Evolutionary conservation across 2,797 vertebrate species (phyloP).

Genomic region (Gallinago nigripennis): DNA sequence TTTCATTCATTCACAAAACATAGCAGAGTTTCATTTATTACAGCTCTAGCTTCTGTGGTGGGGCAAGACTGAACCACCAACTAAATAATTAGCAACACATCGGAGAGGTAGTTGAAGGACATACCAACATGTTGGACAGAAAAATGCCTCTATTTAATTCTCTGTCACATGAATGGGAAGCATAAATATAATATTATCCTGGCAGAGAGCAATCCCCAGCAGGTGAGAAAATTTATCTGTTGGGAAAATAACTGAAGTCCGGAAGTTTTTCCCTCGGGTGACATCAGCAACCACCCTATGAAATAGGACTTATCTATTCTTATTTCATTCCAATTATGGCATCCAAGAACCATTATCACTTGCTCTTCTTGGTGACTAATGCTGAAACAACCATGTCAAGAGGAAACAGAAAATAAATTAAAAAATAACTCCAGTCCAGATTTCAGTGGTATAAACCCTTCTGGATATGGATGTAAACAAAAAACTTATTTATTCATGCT

Average conservation of each 20-base stretch:
- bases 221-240: not conserved
- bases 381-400: not conserved
- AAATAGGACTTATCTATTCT: not conserved
- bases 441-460: not conserved
- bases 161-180: not conserved
- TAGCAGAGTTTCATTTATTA: not conserved
- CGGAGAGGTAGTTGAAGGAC: not conserved
- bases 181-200: not conserved
- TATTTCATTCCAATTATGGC: not conserved
- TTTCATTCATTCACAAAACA: not conserved
- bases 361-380: not conserved
- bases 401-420: not conserved
- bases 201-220: not conserved
- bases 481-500: not conserved
- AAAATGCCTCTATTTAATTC: not conserved
- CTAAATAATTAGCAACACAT: not conserved
- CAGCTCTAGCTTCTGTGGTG: not conserved
- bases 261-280: conserved; percentile 1
- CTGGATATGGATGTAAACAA: not conserved
- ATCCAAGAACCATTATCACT: not conserved
- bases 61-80: not conserved
- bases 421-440: not conserved
- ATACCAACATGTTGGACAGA: not conserved
- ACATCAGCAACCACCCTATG: not conserved
- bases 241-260: conserved; percentile 20